These are phyloP conservation scores for Orestias chungarensis DNA, from an alignment of 2,797 vertebrate genomes.

Conservation along the genomic window DNA sequence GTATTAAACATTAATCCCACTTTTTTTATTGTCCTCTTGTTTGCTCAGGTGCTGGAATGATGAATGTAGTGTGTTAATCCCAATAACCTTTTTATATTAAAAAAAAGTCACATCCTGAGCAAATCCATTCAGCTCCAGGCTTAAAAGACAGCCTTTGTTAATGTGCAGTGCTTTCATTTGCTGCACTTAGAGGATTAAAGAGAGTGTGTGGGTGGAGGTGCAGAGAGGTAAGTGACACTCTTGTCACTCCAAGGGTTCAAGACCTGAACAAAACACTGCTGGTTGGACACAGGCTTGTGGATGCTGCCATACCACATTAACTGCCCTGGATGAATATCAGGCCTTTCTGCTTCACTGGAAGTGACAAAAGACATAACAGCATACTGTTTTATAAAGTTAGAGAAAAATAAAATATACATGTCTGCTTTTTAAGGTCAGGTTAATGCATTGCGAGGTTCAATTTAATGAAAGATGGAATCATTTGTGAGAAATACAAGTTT, in stretches of 20 bases:
- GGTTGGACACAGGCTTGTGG: constrained; percentile 58
- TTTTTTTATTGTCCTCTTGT: constrained; percentile 20
- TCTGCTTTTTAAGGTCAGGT: background rate
- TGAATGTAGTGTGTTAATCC: constrained; percentile 18
- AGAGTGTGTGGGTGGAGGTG: constrained; percentile 23
- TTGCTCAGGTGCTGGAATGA: constrained; percentile 13
- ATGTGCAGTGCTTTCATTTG: constrained; percentile 54
- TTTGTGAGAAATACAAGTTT: background rate
- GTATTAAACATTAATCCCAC: constrained; percentile 10
- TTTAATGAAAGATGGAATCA: background rate
- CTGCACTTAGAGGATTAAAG: constrained; percentile 61
- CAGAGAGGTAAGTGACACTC: constrained; percentile 61
- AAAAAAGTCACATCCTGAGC: constrained; percentile 33
- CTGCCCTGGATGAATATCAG: constrained; percentile 45
- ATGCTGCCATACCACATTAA: constrained; percentile 28
- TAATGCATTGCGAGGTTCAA: background rate
- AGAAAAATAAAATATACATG: constrained; percentile 14
- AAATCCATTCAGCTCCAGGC: constrained; percentile 50
- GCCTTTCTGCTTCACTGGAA: constrained; percentile 13
- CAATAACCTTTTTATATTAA: constrained; percentile 39
- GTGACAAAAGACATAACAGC: constrained; percentile 32
- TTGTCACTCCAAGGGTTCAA: constrained; percentile 50
- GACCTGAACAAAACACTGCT: constrained; percentile 53
- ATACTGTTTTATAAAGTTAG: constrained; percentile 23
- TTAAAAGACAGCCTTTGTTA: constrained; percentile 66